Percentiles rank a stretch among this genome's conserved stretches.
Evolutionary conservation across 2,888 invertebrate genomes (phyloP).

Genomic region (Polydrusus tereticollis): DNA sequence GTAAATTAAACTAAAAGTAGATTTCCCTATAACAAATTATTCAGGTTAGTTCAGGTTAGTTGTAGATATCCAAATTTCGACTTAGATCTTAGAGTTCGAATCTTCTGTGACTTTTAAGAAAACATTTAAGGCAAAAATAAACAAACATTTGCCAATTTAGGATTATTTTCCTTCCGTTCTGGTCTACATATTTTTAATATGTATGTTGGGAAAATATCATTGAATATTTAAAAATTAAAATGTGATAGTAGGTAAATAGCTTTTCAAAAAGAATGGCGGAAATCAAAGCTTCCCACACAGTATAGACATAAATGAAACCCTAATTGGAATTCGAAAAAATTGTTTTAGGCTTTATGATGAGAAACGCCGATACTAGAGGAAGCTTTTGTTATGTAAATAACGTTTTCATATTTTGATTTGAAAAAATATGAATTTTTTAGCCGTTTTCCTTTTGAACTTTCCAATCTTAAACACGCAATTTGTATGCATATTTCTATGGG

Average conservation of each 20-base stretch:
- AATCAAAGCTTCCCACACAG: neutral
- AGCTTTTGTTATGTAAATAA: conserved; percentile 4
- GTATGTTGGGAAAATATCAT: neutral
- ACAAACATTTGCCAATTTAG: no score
- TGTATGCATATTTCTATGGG: neutral
- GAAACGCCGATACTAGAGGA: neutral
- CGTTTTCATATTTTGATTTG: neutral
- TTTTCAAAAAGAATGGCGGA: neutral
- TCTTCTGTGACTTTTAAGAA: no score
- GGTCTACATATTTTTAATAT: no score
- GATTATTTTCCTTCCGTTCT: no score
- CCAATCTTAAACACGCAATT: neutral
- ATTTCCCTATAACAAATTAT: no score
- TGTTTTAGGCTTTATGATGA: neutral
- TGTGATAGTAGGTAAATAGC: no score
- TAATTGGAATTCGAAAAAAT: neutral
- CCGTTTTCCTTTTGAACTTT: neutral
- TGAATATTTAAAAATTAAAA: neutral
- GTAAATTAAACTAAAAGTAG: no score
- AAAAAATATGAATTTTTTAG: neutral
- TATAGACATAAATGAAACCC: neutral
- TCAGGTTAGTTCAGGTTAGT: no score
- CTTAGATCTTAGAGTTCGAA: no score
- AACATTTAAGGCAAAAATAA: no score
- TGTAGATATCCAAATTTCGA: no score